Base-by-base conservation (phyloP, 2,797 vertebrate species). In the Channallabes apus region DNA sequence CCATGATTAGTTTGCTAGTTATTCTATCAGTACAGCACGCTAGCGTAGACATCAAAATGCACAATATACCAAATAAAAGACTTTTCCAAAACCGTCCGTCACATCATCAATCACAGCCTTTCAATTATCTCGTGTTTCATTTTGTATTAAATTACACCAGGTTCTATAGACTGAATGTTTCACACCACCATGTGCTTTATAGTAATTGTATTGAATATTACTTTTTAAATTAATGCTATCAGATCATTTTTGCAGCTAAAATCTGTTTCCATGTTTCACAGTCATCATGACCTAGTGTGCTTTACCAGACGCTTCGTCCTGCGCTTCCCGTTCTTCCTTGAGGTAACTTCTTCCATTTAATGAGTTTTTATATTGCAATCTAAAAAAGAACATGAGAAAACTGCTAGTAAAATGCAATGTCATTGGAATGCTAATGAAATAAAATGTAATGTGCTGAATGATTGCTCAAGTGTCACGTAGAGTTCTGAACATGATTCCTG, bases 321-420 rank as follows among this genome's bases (percentile, higher is more conserved):
- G n/a, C n/a, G n/a, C n/a, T n/a, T n/a, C n/a, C 20, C n/a, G 11
- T 81, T 72, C 32, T 79, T 32, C 58, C 68, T 41, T 68, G 32
- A 84, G 88, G 83, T 88, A 84, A 72, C 24, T 24, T 78, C 35
- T 35, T 83, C 22, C 8, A 64, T 6, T 20, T 24, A 24, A 20
- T 77, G 5, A 1, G n/a, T 73, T 51, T 38, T 41, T 73, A 46
- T 51, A 54, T 27, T 54, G 14, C 20, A 14, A 72, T n/a, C 20
- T 24, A 75, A 54, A 75, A 75, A 75, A 4, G 32, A 32, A 7
- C 3, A 51, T 51, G 24, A 51, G 35, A 38, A 38, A 38, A 38
- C 3, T 56, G 3, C 15, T 29, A 29, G n/a, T 20, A 18, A 56
- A 56, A 29, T 54, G 72, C 24, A 75, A 29, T 2, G n/a, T 56